Base-by-base conservation (phyloP, 2,113 vertebrate species). In the Channa maculata region DNA sequence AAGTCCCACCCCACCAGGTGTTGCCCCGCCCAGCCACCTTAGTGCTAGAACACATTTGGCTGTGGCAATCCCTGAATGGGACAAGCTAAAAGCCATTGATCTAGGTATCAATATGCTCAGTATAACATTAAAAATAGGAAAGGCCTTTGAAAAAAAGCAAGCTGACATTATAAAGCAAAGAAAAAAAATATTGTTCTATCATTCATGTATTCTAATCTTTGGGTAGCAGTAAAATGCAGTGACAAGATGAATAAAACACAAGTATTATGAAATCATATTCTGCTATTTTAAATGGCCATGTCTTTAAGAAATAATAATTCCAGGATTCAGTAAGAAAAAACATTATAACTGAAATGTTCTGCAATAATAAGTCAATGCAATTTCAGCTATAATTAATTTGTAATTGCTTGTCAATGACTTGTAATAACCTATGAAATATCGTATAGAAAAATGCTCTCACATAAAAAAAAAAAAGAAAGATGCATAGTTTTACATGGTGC, bases 171-270 rank as follows among this genome's bases (percentile, higher is more conserved):
- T 24, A 63, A 69, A 44, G 41, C 5, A 24, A 33, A 34, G 1
- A 37, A 50, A 44, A 63, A 51, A 50, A 44, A 63, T 62, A 51
- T 45, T 69, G 5, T 38, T 77, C 34, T 53, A 43, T 65, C 76
- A 44, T 51, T 75, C 1, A 75, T 45, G 74, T 52, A 54, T 51
- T 74, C 33, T 54, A 24, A 12, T 84, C 67, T 83, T 90, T 86
- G 81, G 70, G 66, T 43, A 24, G 14, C 13, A 2, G 13, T 55
- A 57, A 46, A 65, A 60, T 3, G 36, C 15, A 63, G 64, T 14
- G 33, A 53, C 60, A 37, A 24, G 2, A 46, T 41, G 1, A 49
- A 52, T 10, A 33, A 63, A 66, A 38, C 1, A 24, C 24, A 24
- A 24, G 24, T 24, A 24, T 24, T 24, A 24, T 24, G 24, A 24